phyloP scores from a whole-genome alignment of 2,888 invertebrate species.

The Clusia tigrina region DNA sequence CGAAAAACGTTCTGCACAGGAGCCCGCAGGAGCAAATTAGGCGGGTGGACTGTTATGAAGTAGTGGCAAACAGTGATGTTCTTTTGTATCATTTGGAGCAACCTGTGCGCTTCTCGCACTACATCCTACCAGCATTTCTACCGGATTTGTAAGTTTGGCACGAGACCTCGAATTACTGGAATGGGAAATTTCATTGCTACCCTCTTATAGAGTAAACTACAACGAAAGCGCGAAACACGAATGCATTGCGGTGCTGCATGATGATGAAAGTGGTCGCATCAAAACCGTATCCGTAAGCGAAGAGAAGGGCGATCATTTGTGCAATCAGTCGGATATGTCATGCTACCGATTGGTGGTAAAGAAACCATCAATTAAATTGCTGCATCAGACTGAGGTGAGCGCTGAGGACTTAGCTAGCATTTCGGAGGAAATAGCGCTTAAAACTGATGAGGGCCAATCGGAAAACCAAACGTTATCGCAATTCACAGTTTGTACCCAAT shows the following conservation, averaged over 20 bases:
- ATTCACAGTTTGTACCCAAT: constrained; percentile 51
- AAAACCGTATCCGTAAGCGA: constrained; percentile 66
- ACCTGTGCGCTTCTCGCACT: constrained; percentile 69
- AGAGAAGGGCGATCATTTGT: constrained; percentile 38
- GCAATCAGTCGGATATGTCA: constrained; percentile 36
- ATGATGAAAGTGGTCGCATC: constrained; percentile 67
- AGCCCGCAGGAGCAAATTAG: constrained; percentile 78
- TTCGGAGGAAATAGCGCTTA: constrained; percentile 48
- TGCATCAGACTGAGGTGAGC: constrained; percentile 45
- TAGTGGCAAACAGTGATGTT: constrained; percentile 69
- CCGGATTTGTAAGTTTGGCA: constrained; percentile 65
- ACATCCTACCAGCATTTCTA: constrained; percentile 73
- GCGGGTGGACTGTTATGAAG: constrained; percentile 69
- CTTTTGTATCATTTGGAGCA: constrained; percentile 71
- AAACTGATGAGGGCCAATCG: constrained; percentile 33
- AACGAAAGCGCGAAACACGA: constrained; percentile 59
- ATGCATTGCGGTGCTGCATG: constrained; percentile 72
- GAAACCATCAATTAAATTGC: constrained; percentile 41
- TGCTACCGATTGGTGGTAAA: constrained; percentile 56
- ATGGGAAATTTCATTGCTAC: background rate
- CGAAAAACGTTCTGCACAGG: constrained; percentile 67
- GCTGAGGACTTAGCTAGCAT: constrained; percentile 50
- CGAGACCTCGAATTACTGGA: background rate
- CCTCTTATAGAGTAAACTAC: constrained; percentile 12
- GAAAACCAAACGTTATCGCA: constrained; percentile 40